Evolutionary conservation across 2,113 vertebrate species (phyloP), one percentile per base, ranked within the genome.

Genomic region (Psammodynastes pulverulentus): DNA sequence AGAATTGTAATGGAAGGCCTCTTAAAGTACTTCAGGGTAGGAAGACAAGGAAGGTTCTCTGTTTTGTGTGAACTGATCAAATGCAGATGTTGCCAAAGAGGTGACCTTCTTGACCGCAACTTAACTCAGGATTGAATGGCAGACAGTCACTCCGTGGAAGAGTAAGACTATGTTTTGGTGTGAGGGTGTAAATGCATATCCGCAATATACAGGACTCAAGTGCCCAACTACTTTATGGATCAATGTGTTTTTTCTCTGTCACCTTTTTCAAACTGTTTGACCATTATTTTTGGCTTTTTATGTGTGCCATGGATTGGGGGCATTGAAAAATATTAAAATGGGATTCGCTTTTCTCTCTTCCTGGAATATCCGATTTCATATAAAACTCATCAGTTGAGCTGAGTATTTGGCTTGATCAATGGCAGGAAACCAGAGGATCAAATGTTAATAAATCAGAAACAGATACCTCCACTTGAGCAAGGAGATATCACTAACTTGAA

Each of bases 391-490:
- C 98, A 98, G 98, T 97, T 98, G 97, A 98, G 97, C 97, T 94
- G 96, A 97, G 97, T 97, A 98, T 98, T 98, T 98, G 97, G 98
- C 98, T 98, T 99, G 98, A 99, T 99, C 99, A 99, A 99, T 99
- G 98, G 97, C 98, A 99, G 99, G 99, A 99, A 99, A 99, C 98
- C 96, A 97, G 97, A 96, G 97, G 98, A 99, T 99, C 98, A 98
- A 98, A 98, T 98, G 98, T 96, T 98, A 98, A 98, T 99, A 98
- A 98, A 98, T 98, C 97, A 98, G 98, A 98, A 99, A 98, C 97
- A 98, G 98, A 99, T 98, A 98, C 96, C 95, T 95, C 96, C 94
- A 96, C 95, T 97, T 53, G 95, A 97, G 95, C 94, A 96, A 92
- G 97, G 97, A 97, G 97, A 96, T 95, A 97, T 97, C 97, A 97